Evolutionary conservation across 2,113 vertebrate genomes (phyloP).

Genomic region (Orientallactaga bullata): DNA sequence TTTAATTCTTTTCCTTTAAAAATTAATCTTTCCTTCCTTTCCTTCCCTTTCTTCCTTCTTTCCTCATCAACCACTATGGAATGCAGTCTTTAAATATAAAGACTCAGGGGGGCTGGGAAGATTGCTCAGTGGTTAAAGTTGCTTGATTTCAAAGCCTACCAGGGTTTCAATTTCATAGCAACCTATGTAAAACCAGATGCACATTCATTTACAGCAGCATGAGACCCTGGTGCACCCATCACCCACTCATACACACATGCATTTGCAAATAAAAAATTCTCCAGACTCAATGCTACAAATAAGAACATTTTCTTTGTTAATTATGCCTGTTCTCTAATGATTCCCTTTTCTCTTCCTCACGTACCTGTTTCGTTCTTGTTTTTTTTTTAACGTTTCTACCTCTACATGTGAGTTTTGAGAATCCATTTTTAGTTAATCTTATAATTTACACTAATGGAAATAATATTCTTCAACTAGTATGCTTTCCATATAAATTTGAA

Average conservation of each 20-base stretch:
- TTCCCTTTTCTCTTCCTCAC: constrained; percentile 11
- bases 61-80: background rate
- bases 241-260: too few relatives aligned
- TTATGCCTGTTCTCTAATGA: background rate
- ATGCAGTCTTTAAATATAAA: background rate
- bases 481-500: constrained; percentile 7
- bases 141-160: too few relatives aligned
- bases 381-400: constrained; percentile 13
- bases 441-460: background rate
- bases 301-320: background rate
- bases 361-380: background rate
- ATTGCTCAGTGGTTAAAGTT: too few relatives aligned
- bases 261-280: background rate
- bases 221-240: too few relatives aligned
- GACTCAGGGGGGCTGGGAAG: background rate
- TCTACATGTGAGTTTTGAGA: background rate
- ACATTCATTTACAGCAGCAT: too few relatives aligned
- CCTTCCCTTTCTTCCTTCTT: background rate
- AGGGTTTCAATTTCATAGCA: too few relatives aligned
- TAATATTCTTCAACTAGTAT: background rate
- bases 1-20: background rate
- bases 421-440: constrained; percentile 35
- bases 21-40: background rate
- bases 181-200: too few relatives aligned
- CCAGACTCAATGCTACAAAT: background rate